Evolutionary conservation across 1,140 invertebrate species (phyloP).

Genomic region (Mizuhopecten yessoensis): DNA sequence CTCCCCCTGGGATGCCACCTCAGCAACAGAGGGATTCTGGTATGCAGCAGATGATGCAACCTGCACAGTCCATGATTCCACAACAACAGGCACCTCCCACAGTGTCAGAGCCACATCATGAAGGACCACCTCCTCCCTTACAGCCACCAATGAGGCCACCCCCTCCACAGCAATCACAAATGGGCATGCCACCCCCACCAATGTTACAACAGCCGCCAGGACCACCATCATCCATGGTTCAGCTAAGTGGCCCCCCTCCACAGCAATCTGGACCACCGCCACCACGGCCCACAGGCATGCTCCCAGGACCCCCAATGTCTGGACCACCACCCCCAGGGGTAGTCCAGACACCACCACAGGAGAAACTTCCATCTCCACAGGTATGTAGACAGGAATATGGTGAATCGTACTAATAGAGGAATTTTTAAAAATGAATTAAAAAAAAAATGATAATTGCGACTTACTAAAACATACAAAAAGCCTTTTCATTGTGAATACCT

Average conservation of each 20-base stretch:
- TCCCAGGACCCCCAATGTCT: neutral
- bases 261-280: conserved; percentile 41
- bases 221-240: conserved; percentile 31
- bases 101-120: neutral
- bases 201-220: conserved; percentile 38
- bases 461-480: too few species aligned
- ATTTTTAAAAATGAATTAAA: too few species aligned
- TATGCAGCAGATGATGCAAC: conserved; percentile 37
- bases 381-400: conserved; percentile 25
- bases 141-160: conserved; percentile 41
- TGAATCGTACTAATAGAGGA: too few species aligned
- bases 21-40: conserved; percentile 43
- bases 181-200: conserved; percentile 19
- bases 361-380: conserved; percentile 60
- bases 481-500: too few species aligned
- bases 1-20: conserved; percentile 52
- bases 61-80: conserved; percentile 11
- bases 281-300: neutral
- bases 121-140: neutral
- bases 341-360: neutral
- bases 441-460: too few species aligned
- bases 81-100: neutral
- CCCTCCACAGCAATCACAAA: neutral
- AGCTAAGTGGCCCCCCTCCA: neutral
- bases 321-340: conserved; percentile 36